phyloP scores from a whole-genome alignment of 2,797 vertebrate species.

The Diglossa cyanea region DNA sequence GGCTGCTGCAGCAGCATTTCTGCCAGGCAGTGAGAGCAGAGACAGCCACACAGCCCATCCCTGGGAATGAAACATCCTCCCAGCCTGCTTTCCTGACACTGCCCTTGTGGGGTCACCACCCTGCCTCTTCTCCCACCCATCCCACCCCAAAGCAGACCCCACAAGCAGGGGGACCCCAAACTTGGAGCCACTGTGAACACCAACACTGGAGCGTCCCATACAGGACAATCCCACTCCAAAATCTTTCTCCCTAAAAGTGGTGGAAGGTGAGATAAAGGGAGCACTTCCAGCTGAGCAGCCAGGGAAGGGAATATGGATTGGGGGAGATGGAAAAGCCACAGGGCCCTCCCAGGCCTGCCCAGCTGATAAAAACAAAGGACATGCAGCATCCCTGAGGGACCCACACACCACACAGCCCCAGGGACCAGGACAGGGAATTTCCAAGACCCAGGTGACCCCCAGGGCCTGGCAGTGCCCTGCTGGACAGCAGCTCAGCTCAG shows the following conservation, averaged over 20 bases:
- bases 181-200: background rate
- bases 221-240: background rate
- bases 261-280: background rate
- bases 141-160: background rate
- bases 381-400: fast-evolving
- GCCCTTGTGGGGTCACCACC: background rate
- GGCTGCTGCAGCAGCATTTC: background rate
- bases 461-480: background rate
- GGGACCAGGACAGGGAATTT: background rate
- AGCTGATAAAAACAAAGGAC: background rate
- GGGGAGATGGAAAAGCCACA: background rate
- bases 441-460: background rate
- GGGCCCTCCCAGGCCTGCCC: background rate
- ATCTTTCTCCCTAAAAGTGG: background rate
- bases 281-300: background rate
- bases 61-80: background rate
- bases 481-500: background rate
- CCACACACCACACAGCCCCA: fast-evolving
- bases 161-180: background rate
- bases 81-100: background rate
- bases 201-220: fast-evolving
- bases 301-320: background rate
- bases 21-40: background rate
- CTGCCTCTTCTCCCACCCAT: background rate
- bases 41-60: fast-evolving